Evolutionary conservation across 2,797 vertebrate genomes (phyloP), one percentile per base, ranked within the genome.

Genomic region (Tiaroga cobitis): DNA sequence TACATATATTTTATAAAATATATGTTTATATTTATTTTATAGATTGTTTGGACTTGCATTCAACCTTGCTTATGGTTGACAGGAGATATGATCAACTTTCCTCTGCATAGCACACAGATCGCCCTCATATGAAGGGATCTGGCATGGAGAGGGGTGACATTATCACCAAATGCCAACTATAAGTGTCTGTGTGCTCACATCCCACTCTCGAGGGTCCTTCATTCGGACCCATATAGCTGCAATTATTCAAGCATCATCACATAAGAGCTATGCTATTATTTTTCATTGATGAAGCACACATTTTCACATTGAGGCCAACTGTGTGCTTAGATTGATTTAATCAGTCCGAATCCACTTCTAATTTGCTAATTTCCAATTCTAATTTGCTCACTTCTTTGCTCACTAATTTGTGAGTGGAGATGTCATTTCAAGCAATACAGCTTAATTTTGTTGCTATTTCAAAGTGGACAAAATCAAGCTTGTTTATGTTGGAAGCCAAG

Each of bases 341-440:
- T 74, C 77, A 26, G 29, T 41, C 59, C 24, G 29, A 61, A 63
- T 65, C 56, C 51, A 85, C 67, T 85, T 49, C 24, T 72, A 56
- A 56, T 49, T 49, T 18, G 46, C 24, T n/a, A n/a, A 72, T 63
- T 41, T 29, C 15, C 11, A 26, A 61, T 26, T 61, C 4, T n/a
- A 59, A 72, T 63, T 41, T 56, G 43, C 68, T 51, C 7, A 54
- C 56, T 72, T 82, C 51, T 34, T 34, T 34, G 34, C 34, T 5
- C 34, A 34, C 34, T n/a, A 13, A 82, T 39, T 68, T 49, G 19
- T 29, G 49, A 59, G 10, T 34, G 11, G 18, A 83, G 9, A 19
- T 74, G 26, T 82, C n/a, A 43, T 85, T 70, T 72, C 37, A 78
- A 24, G 34, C 63, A 56, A 13, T 18, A 29, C 16, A n/a, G 24